A percentile compares a stretch with the other conserved stretches of the same genome.
Conservation (phyloP, 1,140 invertebrate species). For the Ceratina australensis region DNA sequence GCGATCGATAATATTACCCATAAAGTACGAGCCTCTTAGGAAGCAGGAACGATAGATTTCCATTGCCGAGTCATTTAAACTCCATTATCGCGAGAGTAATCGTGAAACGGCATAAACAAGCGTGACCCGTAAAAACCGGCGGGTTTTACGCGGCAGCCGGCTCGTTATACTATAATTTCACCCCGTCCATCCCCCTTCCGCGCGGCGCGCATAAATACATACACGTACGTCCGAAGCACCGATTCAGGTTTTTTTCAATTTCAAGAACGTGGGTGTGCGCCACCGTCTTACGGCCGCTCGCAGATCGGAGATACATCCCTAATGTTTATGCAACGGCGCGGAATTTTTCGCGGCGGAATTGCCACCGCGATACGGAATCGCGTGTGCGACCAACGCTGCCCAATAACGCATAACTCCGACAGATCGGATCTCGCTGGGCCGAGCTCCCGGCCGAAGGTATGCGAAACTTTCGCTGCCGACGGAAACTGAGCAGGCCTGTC, state of each 20-base stretch:
- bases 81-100: constrained; percentile 19
- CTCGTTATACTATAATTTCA: constrained; percentile 54
- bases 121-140: constrained; percentile 18
- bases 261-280: constrained; percentile 68
- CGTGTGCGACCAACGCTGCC: constrained; percentile 45
- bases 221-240: constrained; percentile 29
- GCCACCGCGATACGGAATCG: constrained; percentile 62
- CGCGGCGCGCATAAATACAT: constrained; percentile 3
- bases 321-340: constrained; percentile 71
- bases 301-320: constrained; percentile 68
- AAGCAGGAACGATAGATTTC: constrained; percentile 1
- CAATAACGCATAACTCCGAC: constrained; percentile 73
- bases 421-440: constrained; percentile 60
- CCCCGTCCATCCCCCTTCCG: constrained; percentile 9
- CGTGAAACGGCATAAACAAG: constrained; percentile 10
- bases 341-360: constrained; percentile 66
- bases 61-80: constrained; percentile 23
- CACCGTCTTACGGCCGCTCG: constrained; percentile 55
- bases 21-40: no score
- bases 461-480: constrained; percentile 17
- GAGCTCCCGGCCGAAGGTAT: constrained; percentile 27
- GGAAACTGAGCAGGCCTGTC: neutral
- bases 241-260: constrained; percentile 64
- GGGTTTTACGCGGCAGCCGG: constrained; percentile 9
- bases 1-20: no score